phyloP scores from a whole-genome alignment of 2,113 vertebrate species.

The Rhadina sibilatrix region DNA sequence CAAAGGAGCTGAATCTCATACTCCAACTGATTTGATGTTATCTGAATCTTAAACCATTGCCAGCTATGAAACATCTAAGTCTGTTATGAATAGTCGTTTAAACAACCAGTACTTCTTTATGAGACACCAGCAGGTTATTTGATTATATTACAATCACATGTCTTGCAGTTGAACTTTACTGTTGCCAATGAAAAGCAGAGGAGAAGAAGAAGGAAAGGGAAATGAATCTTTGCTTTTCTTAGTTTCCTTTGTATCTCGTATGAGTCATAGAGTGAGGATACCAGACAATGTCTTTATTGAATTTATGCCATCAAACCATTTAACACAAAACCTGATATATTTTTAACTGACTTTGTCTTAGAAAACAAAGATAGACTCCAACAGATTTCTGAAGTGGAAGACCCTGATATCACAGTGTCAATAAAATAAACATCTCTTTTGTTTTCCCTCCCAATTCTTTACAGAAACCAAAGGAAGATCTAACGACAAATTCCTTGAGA shows the following conservation, averaged over 20 bases:
- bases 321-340: conserved; percentile 59
- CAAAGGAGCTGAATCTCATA: conserved; percentile 7
- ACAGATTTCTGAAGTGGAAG: background rate
- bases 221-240: conserved; percentile 51
- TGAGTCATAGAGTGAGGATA: background rate
- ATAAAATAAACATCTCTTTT: conserved; percentile 5
- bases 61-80: conserved; percentile 42
- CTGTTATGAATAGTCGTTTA: conserved; percentile 39
- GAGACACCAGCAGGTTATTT: conserved; percentile 63
- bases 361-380: conserved; percentile 26
- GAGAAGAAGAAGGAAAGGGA: conserved; percentile 22
- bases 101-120: conserved; percentile 51
- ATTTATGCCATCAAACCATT: conserved; percentile 60
- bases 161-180: conserved; percentile 53
- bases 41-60: conserved; percentile 24
- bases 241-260: conserved; percentile 13
- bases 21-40: conserved; percentile 44
- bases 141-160: conserved; percentile 60
- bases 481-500: background rate
- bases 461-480: background rate
- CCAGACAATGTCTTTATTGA: conserved; percentile 63
- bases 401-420: background rate
- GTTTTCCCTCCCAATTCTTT: background rate
- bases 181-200: conserved; percentile 49
- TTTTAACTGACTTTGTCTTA: conserved; percentile 50